Evolutionary conservation across 2,888 invertebrate species (phyloP), one percentile per base, ranked within the genome.

Genomic region (Sarcophaga rosellei): DNA sequence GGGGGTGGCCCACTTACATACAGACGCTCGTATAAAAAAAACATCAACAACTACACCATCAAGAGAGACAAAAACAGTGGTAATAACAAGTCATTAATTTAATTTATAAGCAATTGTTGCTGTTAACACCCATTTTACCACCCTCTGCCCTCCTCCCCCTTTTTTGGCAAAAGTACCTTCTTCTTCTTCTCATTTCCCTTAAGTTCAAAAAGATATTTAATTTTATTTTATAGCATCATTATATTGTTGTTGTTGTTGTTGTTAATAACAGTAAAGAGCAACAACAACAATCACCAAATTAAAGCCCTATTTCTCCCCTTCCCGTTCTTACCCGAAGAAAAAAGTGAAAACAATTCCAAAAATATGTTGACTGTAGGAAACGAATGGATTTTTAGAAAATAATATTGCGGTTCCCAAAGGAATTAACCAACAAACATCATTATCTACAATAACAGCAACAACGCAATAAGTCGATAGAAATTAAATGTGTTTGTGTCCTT

Each of bases 51-150:
- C 76, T 66, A 82, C 76, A 62, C 69, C 76, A 81, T 78, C 78
- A 88, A 35, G 35, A 35, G 8, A 35, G 8, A 35, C 8, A 35
- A 35, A 35, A 35, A 8, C 35, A 35, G 35, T 35, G 35, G 35
- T 8, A 35, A 35, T 35, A 35, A 35, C 35, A 35, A 88, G 84
- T 87, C 87, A 87, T 82, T 86, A 86, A 86, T 86, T 88, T 88
- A 85, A 86, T 86, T 85, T 87, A 82, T 85, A 85, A 85, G 83
- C 87, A 84, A 84, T 88, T 88, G 84, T 80, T 81, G 87, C 79
- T 84, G 72, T 85, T 79, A 86, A 86, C 86, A 86, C 84, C 86
- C 83, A 69, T 35, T 35, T 35, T 35, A 35, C 35, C 35, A 35
- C 35, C 35, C 35, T 35, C 35, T 35, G 35, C 2, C 35, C 35